Evolutionary conservation across 2,797 vertebrate species (phyloP), one percentile per base, ranked within the genome.

Genomic region (Cossypha niveicapilla): DNA sequence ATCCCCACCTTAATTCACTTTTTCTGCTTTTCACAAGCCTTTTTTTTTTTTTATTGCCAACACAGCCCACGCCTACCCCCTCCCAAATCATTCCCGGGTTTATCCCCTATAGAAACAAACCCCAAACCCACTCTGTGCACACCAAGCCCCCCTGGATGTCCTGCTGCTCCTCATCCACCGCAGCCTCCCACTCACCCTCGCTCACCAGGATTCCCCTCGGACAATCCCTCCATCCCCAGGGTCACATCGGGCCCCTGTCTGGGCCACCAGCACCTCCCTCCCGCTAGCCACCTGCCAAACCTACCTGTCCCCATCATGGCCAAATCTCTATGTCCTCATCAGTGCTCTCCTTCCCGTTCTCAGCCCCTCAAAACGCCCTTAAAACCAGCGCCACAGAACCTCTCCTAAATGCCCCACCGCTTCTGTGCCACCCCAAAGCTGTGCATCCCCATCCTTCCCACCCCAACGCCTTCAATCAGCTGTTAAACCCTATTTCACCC

Each of bases 301-400:
- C 3, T 21, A 6, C n/a, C 42, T 2, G 5, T 9, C 32, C 13
- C 0, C 34, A 3, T 0, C 7, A n/a, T 0, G 21, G 25, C 39
- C 6, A 21, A 67, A 67, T 2, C 2, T 18, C 3, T 19, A 23
- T 1, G 5, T 12, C 39, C 17, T 0, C 37, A 2, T 0, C 7
- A 10, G 2, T 6, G 6, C 30, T 23, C 44, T 11, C 37, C 3
- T 2, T 73, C 8, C 23, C 0, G 4, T 32, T 28, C 8, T 4
- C 57, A 39, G 19, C 22, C 16, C 28, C 28, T 1, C 6, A 17
- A 67, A 42, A 39, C 4, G 28, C 5, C 45, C 8, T 39, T 4
- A 18, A 15, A 41, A 41, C 17, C 17, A 13, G 60, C 0, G 5
- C 18, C 32, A 9, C 4, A 11, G 32, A 54, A 10, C 2, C 32